A percentile compares a stretch with the other conserved stretches of the same genome.
These are phyloP conservation scores for Campoplex capitator DNA, from an alignment of 2,888 invertebrate species.

Conservation along the genomic window DNA sequence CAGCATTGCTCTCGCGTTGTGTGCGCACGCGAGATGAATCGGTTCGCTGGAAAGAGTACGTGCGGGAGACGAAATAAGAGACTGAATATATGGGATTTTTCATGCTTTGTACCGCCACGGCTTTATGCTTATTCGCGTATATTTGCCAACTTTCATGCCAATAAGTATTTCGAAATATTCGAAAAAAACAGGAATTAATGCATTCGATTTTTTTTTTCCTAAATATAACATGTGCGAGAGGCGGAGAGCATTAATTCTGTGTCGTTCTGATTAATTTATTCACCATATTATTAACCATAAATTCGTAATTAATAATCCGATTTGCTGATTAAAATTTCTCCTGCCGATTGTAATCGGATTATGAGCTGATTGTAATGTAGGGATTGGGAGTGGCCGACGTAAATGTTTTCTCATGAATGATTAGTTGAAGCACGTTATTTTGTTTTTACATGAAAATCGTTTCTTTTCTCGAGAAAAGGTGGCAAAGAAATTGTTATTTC, in stretches of 20 bases:
- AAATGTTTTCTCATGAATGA: too few species aligned
- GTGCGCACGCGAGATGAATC: constrained; percentile 18
- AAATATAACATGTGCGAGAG: background rate
- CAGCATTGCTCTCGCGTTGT: background rate
- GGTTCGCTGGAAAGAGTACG: constrained; percentile 25
- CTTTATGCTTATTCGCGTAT: background rate
- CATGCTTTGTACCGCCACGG: background rate
- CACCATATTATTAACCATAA: background rate
- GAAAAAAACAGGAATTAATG: background rate
- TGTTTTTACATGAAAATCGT: background rate
- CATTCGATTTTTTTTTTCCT: background rate
- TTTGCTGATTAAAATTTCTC: too few species aligned
- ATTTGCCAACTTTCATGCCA: background rate
- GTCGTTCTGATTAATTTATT: background rate
- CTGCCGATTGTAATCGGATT: too few species aligned
- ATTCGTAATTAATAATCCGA: too few species aligned
- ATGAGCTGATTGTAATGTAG: too few species aligned
- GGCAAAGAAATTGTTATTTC: background rate
- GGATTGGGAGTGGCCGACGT: too few species aligned
- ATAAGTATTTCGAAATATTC: background rate
- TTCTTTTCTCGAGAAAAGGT: background rate
- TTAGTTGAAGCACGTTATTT: background rate
- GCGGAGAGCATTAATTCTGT: background rate
- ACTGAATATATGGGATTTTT: background rate
- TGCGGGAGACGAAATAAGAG: constrained; percentile 42